Conservation (phyloP, 2,888 invertebrate species). For the Pantelozetes paolii region DNA sequence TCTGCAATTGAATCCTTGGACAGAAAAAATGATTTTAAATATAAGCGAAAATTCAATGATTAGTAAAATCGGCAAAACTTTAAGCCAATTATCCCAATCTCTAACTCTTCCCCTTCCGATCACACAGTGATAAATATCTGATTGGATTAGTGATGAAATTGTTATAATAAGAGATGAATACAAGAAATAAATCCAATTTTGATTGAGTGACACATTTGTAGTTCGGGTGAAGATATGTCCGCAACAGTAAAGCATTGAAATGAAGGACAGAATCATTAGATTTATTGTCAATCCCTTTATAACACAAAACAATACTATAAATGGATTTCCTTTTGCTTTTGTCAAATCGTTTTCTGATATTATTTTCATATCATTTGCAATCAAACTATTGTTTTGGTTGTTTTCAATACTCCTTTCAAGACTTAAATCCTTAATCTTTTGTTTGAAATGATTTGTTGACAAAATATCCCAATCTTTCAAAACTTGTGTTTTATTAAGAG, state of each 20-base stretch:
- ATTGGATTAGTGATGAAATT: neutral
- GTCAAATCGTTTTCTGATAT: too few species aligned
- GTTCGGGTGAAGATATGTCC: neutral
- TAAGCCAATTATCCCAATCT: neutral
- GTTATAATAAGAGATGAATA: neutral
- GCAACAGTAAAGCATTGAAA: neutral
- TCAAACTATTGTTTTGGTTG: too few species aligned
- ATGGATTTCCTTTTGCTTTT: too few species aligned
- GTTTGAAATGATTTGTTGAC: neutral
- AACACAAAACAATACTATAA: too few species aligned
- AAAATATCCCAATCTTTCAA: neutral
- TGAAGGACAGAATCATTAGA: neutral
- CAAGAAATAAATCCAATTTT: neutral
- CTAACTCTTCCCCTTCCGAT: slow-evolving; percentile 13
- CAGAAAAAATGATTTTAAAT: neutral
- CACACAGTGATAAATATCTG: neutral
- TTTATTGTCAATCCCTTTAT: neutral
- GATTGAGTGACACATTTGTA: neutral
- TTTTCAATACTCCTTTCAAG: neutral
- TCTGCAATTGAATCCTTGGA: neutral
- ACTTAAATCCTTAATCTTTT: neutral
- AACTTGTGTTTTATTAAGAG: neutral
- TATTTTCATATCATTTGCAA: too few species aligned
- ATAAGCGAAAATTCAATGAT: neutral
- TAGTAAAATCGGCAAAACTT: neutral